Conservation (phyloP, 2,888 invertebrate genomes). For the Platynereis dumerilii region DNA sequence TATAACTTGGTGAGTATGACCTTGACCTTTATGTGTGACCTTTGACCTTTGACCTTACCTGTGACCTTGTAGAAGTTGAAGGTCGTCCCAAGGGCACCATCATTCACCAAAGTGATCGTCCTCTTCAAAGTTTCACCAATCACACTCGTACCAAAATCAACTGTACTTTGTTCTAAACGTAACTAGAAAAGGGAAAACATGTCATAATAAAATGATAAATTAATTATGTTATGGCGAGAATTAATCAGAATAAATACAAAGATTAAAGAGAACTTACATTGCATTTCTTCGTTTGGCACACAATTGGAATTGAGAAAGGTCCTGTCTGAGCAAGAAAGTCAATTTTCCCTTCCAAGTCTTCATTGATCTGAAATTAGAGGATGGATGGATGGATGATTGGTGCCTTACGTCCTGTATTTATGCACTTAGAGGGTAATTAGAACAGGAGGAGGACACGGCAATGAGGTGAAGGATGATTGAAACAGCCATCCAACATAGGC, state of each 20-base stretch:
- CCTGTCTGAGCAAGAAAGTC: constrained; percentile 62
- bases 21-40: background rate
- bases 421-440: too few species aligned
- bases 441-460: too few species aligned
- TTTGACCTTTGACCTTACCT: constrained; percentile 21
- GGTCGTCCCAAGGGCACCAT: constrained; percentile 60
- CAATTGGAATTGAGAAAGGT: constrained; percentile 59
- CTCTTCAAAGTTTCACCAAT: constrained; percentile 60
- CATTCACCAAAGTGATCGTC: constrained; percentile 56
- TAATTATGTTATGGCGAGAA: too few species aligned
- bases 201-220: too few species aligned
- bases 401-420: too few species aligned
- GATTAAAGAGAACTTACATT: constrained; percentile 60
- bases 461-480: too few species aligned
- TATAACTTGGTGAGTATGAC: background rate
- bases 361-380: constrained; percentile 53
- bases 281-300: constrained; percentile 63
- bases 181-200: constrained; percentile 54
- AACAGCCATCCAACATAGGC: too few species aligned
- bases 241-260: too few species aligned
- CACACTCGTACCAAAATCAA: constrained; percentile 62
- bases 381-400: too few species aligned
- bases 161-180: constrained; percentile 49
- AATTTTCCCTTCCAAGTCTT: constrained; percentile 60
- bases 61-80: constrained; percentile 59